These are phyloP conservation scores for Perithous albicinctus DNA, from an alignment of 2,888 invertebrate species.

Conservation along the genomic window DNA sequence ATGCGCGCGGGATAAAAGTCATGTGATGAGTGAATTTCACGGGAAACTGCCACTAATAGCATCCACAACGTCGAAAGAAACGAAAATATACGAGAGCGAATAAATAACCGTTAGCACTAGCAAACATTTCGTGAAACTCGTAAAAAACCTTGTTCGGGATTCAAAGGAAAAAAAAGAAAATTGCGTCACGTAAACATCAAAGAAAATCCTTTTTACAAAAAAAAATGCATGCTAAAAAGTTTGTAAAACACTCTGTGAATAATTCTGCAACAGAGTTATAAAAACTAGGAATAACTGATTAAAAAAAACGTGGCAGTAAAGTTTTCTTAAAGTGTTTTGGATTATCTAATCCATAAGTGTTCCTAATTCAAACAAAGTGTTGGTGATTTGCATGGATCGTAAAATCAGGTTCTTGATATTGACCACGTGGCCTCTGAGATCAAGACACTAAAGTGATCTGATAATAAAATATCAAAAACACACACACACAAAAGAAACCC, in stretches of 20 bases:
- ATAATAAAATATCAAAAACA: not conserved
- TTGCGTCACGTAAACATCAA: too few species aligned
- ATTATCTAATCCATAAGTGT: constrained; percentile 5
- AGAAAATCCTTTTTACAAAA: not conserved
- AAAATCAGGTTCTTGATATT: not conserved
- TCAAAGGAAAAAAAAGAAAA: not conserved
- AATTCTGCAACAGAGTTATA: not conserved
- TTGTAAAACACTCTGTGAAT: not conserved
- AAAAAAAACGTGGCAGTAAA: not conserved
- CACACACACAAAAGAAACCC: too few species aligned
- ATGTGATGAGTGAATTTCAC: constrained; percentile 57
- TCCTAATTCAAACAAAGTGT: not conserved
- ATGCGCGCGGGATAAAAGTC: constrained; percentile 16
- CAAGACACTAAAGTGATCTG: not conserved
- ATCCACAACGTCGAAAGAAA: constrained; percentile 17
- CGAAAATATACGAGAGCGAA: constrained; percentile 27
- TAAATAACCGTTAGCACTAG: constrained; percentile 29
- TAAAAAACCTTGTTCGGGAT: too few species aligned
- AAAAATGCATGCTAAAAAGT: constrained; percentile 6
- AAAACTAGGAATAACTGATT: not conserved
- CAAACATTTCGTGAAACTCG: constrained; percentile 9
- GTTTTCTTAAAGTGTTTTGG: not conserved
- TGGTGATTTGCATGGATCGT: constrained; percentile 2
- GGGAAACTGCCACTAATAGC: constrained; percentile 43
- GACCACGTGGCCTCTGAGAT: not conserved